Percentiles rank a stretch among this genome's conserved stretches.
phyloP scores from a whole-genome alignment of 2,797 vertebrate genomes.

The Streptopelia turtur region DNA sequence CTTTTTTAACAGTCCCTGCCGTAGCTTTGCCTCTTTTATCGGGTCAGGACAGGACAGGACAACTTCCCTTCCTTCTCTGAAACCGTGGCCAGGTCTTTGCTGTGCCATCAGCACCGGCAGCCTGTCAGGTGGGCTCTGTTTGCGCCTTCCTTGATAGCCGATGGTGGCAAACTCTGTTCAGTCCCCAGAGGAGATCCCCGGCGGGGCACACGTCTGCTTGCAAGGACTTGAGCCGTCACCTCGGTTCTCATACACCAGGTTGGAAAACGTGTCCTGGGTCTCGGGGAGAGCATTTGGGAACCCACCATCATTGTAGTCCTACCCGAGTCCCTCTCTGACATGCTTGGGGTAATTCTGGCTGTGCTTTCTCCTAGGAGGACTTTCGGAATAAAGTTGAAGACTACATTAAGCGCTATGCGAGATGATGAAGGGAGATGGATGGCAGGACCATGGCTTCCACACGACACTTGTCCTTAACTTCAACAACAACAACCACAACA shows the following conservation, averaged over 20 bases:
- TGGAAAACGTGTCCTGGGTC: accelerated
- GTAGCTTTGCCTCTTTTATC: not conserved
- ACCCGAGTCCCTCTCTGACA: accelerated
- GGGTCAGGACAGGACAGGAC: not conserved
- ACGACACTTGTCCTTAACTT: conserved; percentile 28
- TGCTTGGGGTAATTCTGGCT: not conserved
- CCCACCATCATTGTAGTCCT: not conserved
- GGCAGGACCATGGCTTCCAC: conserved; percentile 32
- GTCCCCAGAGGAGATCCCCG: not conserved
- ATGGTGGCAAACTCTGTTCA: not conserved
- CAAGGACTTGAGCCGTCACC: accelerated
- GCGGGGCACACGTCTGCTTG: accelerated
- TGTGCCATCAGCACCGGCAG: accelerated
- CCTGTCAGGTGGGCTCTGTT: accelerated
- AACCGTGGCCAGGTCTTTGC: not conserved
- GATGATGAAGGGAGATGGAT: conserved; percentile 86
- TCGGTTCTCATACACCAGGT: accelerated
- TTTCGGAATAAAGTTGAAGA: conserved; percentile 97
- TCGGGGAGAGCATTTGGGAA: accelerated
- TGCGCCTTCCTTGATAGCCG: accelerated
- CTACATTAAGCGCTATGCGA: conserved; percentile 96
- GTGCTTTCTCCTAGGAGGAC: conserved; percentile 85
- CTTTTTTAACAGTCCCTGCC: not conserved
- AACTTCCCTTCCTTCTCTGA: not conserved
- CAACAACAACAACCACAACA: conserved; percentile 11